Conservation (phyloP, 2,888 invertebrate species). For the Autographa gamma region DNA sequence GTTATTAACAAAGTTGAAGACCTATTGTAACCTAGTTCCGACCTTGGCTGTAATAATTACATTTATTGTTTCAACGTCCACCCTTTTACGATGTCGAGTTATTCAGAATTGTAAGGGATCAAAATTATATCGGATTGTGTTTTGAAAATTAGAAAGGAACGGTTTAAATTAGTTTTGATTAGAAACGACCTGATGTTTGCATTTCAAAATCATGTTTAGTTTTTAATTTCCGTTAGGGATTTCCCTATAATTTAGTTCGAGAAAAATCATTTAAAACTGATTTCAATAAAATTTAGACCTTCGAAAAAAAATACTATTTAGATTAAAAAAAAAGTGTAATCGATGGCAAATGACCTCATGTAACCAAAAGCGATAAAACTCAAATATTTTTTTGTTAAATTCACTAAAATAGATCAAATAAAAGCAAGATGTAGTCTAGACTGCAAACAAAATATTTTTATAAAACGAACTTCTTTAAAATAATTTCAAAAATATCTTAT, state of each 20-base stretch:
- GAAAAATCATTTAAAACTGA: no score
- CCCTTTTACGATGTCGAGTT: not conserved
- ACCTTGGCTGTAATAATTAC: not conserved
- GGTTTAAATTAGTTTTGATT: no score
- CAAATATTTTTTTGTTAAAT: not conserved
- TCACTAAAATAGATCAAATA: not conserved
- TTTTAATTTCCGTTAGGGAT: no score
- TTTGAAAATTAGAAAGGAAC: no score
- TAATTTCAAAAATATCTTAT: no score
- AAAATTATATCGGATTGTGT: no score
- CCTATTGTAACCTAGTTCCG: constrained; percentile 4
- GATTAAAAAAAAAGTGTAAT: not conserved
- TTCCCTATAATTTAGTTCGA: no score
- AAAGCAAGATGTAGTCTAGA: not conserved
- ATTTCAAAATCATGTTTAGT: no score
- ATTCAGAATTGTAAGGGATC: not conserved
- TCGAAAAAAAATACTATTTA: not conserved
- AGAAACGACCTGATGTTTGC: no score
- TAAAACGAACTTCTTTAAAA: not conserved
- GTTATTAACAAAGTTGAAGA: not conserved
- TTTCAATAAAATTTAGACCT: no score
- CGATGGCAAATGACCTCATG: not conserved
- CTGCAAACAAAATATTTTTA: not conserved
- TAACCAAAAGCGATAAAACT: no score
- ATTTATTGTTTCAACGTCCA: not conserved